Conservation (phyloP, 2,113 vertebrate species). For the Hemiscyllium ocellatum region DNA sequence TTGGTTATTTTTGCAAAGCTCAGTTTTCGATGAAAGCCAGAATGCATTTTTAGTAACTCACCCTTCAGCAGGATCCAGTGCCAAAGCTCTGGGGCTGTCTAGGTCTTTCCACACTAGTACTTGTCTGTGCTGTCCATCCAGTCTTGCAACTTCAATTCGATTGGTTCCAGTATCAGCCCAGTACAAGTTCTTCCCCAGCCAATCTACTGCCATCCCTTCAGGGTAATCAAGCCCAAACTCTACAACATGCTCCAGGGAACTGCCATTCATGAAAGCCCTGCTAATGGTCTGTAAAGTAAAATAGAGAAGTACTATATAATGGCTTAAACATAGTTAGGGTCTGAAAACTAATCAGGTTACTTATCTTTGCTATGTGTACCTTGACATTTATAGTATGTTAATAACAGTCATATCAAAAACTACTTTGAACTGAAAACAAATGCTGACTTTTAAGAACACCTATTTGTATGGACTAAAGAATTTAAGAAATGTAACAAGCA, state of each 20-base stretch:
- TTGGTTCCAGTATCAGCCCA: constrained; percentile 96
- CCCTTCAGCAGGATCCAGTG: constrained; percentile 87
- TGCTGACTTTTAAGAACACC: background rate
- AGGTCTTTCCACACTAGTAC: constrained; percentile 95
- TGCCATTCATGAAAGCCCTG: constrained; percentile 94
- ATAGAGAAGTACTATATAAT: constrained; percentile 23
- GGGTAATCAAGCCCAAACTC: constrained; percentile 94
- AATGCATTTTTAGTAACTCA: constrained; percentile 46
- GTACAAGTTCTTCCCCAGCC: constrained; percentile 94
- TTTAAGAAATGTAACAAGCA: background rate
- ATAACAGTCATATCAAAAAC: too few relatives aligned
- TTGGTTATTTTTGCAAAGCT: background rate
- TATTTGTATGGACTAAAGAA: background rate
- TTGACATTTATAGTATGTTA: background rate
- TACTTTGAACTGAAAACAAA: background rate
- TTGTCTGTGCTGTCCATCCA: constrained; percentile 88
- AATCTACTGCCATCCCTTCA: constrained; percentile 96
- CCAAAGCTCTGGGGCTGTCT: constrained; percentile 84
- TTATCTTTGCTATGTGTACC: background rate
- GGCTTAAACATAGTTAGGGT: background rate
- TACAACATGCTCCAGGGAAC: constrained; percentile 83
- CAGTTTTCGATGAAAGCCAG: background rate
- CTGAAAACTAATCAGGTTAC: background rate
- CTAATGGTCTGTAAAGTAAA: constrained; percentile 78
- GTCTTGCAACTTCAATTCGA: constrained; percentile 86